Evolutionary conservation across 2,113 vertebrate genomes (phyloP), one percentile per base, ranked within the genome.

Genomic region (Bujurquina vittata): DNA sequence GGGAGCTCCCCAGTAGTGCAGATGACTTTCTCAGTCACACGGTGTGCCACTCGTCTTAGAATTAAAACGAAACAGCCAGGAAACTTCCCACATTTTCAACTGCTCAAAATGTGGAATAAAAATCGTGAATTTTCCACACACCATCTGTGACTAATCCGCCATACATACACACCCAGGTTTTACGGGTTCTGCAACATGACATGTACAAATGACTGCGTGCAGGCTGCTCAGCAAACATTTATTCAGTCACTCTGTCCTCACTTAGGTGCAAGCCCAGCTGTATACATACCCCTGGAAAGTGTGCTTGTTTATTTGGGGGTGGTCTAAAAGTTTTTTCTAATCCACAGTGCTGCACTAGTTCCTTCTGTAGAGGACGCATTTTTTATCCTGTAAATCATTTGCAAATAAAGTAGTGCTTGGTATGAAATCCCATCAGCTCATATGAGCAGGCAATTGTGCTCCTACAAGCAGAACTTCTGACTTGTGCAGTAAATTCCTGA

Each of bases 261-360:
- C 89, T 87, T 57, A 56, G 80, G 88, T 91, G 83, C 60, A 11
- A 92, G 23, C n/a, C 83, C 93, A 94, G 92, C 95, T 95, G 93
- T 85, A 80, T 52, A 95, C 90, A 95, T 91, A 91, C 54, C 4
- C 60, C 75, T 49, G 52, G 69, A 88, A 77, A 87, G 79, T 54
- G 77, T 76, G 78, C 67, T 79, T 84, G 88, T 92, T 93, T 94
- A 86, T 88, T 18, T 61, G 81, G 63, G 73, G 79, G 33, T 31
- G 55, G 63, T 75, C 74, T 58, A 12, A 73, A 37, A 77, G 31
- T 40, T 79, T 58, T 20, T 26, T 9, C 35, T 12, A 23, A 37
- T 61, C 49, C 22, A 55, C 22, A n/a, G 43, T 22, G 3, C 11
- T 17, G 3, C 14, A 63, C 46, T 7, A 54, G 40, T 52, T 75